phyloP scores from a whole-genome alignment of 2,113 vertebrate genomes.

The Pseudonaja textilis region DNA sequence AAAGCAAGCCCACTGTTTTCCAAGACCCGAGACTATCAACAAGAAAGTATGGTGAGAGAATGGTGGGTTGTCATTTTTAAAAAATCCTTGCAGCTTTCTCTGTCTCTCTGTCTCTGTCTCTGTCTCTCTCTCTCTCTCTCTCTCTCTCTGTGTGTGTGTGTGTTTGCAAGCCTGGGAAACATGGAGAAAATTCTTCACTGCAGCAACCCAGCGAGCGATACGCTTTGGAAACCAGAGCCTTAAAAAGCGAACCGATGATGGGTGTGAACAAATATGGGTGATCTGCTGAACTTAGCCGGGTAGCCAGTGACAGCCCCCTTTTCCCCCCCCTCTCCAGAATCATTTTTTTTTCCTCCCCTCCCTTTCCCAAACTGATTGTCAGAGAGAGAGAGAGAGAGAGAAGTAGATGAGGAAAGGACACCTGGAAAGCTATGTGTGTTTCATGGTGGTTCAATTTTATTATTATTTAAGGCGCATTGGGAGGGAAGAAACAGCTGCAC shows the following conservation, averaged over 20 bases:
- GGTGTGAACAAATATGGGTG: neutral
- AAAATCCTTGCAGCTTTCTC: conserved; percentile 18
- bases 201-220: conserved; percentile 41
- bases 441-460: neutral
- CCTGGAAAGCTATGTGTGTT: conserved; percentile 14
- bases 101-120: too few relatives aligned
- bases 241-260: neutral
- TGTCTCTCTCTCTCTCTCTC: too few relatives aligned
- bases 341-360: neutral
- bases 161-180: conserved; percentile 59
- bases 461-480: neutral
- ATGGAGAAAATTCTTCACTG: conserved; percentile 55
- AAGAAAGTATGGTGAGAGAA: neutral
- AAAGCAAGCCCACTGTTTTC: neutral
- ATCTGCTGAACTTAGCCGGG: neutral
- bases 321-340: neutral
- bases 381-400: conserved; percentile 15
- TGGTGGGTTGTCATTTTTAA: conserved; percentile 42
- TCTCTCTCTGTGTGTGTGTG: too few relatives aligned
- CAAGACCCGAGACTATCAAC: conserved; percentile 51
- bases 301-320: neutral
- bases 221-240: conserved; percentile 29
- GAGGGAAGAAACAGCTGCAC: conserved; percentile 11
- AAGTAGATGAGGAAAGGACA: conserved; percentile 29
- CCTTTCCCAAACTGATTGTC: neutral